Conservation (phyloP, 2,888 invertebrate genomes). For the Cerceris ruficornis region DNA sequence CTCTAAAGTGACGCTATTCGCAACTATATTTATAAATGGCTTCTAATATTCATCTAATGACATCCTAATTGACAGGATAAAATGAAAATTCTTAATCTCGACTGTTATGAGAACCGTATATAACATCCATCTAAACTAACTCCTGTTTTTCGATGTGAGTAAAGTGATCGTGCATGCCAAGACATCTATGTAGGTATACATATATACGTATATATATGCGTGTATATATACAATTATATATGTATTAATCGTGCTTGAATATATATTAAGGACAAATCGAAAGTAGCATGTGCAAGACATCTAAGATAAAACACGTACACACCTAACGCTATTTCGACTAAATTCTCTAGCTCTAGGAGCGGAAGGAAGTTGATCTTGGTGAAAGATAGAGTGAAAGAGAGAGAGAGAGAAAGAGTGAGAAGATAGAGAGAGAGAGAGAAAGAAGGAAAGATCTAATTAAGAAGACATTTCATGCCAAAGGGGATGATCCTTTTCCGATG, state of each 20-base stretch:
- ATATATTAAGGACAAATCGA: constrained; percentile 71
- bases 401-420: constrained; percentile 31
- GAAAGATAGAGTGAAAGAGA: constrained; percentile 31
- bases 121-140: constrained; percentile 3
- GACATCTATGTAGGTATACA: constrained; percentile 74
- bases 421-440: constrained; percentile 6
- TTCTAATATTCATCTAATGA: too few species aligned
- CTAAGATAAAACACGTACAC: constrained; percentile 79
- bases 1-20: too few species aligned
- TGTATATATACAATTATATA: constrained; percentile 50
- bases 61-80: neutral
- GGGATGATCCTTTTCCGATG: constrained; percentile 42
- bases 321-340: constrained; percentile 76
- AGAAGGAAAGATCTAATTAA: constrained; percentile 61
- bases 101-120: neutral
- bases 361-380: constrained; percentile 65
- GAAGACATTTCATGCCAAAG: constrained; percentile 72
- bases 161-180: constrained; percentile 80
- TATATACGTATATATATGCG: constrained; percentile 27
- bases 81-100: neutral
- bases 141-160: constrained; percentile 65
- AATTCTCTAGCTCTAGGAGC: constrained; percentile 71
- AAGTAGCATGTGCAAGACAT: constrained; percentile 80
- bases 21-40: too few species aligned
- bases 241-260: constrained; percentile 66